phyloP scores from a whole-genome alignment of 2,113 vertebrate genomes.

The Cyanoderma ruficeps region DNA sequence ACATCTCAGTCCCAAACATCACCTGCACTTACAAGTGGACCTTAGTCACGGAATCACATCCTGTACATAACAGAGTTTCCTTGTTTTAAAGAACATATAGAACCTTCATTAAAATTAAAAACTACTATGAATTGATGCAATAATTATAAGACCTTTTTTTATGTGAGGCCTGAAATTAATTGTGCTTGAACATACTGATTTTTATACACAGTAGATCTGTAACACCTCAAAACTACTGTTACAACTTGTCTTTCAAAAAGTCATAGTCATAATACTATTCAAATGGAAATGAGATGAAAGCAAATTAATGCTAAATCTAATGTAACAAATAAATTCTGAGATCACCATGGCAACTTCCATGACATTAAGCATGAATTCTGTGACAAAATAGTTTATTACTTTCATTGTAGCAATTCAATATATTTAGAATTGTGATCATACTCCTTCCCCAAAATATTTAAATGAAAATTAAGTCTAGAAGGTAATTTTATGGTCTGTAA shows the following conservation, averaged over 20 bases:
- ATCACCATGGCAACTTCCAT: constrained; percentile 43
- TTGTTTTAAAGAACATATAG: not conserved
- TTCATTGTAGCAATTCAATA: not conserved
- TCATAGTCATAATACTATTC: not conserved
- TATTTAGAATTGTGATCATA: not conserved
- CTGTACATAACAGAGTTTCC: not conserved
- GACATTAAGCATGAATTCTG: constrained; percentile 24
- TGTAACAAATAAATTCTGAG: not conserved
- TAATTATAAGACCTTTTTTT: not conserved
- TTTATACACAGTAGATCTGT: not conserved
- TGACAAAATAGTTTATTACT: constrained; percentile 33
- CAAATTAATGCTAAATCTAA: constrained; percentile 37
- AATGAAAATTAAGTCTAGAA: not conserved
- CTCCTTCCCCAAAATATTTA: not conserved
- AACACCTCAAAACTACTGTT: not conserved
- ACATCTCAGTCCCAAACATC: not conserved
- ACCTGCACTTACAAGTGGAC: not conserved
- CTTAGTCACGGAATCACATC: not conserved
- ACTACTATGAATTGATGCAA: not conserved
- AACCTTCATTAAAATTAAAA: constrained; percentile 3
- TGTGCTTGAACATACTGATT: not conserved
- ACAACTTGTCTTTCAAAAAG: not conserved
- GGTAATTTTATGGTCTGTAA: not conserved
- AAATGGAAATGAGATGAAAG: constrained; percentile 47
- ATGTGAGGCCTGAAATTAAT: not conserved